Evolutionary conservation across 2,888 invertebrate genomes (phyloP), one percentile per base, ranked within the genome.

Genomic region (Coelogynopora nodosa): DNA sequence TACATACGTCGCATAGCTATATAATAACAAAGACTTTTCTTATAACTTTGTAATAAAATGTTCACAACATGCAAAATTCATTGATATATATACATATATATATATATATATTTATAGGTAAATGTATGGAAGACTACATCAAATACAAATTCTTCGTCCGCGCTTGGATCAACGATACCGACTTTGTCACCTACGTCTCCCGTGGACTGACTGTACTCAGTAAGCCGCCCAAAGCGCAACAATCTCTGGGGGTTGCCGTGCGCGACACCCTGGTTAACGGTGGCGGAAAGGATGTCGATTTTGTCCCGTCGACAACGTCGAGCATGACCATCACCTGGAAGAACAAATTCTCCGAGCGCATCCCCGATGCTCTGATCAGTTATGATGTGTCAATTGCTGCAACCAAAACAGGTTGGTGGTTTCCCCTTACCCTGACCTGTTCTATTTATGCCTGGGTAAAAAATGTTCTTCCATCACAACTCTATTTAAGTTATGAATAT

Each of bases 121-220:
- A 80, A 80, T 80, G 80, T n/a, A 80, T 80, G 80, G 28, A 27
- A 80, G 80, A 23, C 23, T 26, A 80, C n/a, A n/a, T 80, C 2
- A 80, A 80, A 13, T 87, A 87, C 30, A 87, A 67, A 30, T 28
- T 87, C 26, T 80, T 67, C 30, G 87, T 87, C 18, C 87, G 87
- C 30, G 87, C 87, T 26, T 87, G 87, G 87, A 80, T 80, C 30
- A 74, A 87, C 67, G 74, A 31, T 13, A 81, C 27, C n/a, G n/a
- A 49, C 28, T 87, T 67, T 29, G 87, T 81, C 0, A 74, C 30
- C 18, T 86, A 31, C 86, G 23, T 31, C 26, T 87, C 87, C 0
- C 18, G 74, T 23, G 87, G 87, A 27, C 31, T 87, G 26, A 80
- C 80, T 10, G 26, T 27, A 0, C 84, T 84, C 30, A 23, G n/a